These are phyloP conservation scores for Rhadinocentrus ornatus DNA, from an alignment of 2,797 vertebrate species.

Conservation along the genomic window DNA sequence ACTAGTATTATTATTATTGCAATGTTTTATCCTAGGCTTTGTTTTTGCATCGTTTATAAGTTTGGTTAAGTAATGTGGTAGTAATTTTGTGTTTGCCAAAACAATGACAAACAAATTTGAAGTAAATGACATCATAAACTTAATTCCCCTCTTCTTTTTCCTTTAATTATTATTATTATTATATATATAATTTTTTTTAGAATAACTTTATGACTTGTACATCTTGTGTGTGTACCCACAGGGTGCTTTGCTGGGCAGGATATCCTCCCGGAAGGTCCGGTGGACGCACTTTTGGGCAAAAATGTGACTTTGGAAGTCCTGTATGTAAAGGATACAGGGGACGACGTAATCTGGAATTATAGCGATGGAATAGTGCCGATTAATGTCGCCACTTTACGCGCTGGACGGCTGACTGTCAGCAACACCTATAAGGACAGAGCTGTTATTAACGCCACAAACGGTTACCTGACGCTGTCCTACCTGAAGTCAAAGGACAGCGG, in stretches of 20 bases:
- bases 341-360: slow-evolving; percentile 23
- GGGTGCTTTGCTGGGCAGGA: slow-evolving; percentile 1
- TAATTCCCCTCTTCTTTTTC: neutral
- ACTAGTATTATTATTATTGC: rapidly evolving
- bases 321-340: rapidly evolving
- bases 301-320: slow-evolving; percentile 32
- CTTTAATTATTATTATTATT: neutral
- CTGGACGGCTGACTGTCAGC: too few species aligned
- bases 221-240: neutral
- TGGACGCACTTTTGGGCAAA: slow-evolving; percentile 21
- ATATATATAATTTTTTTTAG: too few species aligned
- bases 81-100: too few species aligned
- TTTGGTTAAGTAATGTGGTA: neutral
- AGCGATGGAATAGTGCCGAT: rapidly evolving
- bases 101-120: too few species aligned
- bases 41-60: neutral
- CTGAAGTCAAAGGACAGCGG: slow-evolving; percentile 38
- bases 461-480: neutral
- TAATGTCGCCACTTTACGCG: rapidly evolving
- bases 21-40: neutral
- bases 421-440: rapidly evolving
- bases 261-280: slow-evolving; percentile 18
- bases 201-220: neutral
- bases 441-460: rapidly evolving
- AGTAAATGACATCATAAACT: too few species aligned